Conservation (phyloP, 2,888 invertebrate species). For the Priapulus caudatus region DNA sequence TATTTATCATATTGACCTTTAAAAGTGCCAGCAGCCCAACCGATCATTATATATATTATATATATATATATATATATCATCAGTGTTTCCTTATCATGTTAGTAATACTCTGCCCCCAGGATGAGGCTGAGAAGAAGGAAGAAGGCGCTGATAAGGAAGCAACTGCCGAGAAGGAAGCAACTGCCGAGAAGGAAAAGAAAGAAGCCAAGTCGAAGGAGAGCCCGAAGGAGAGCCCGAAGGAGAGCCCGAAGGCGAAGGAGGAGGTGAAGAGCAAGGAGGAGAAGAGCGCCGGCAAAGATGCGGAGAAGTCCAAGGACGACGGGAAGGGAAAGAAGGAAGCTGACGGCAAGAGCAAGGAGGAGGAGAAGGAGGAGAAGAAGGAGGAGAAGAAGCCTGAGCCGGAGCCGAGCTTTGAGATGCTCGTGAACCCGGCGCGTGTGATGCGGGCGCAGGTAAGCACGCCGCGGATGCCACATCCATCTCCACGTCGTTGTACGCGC, state of each 20-base stretch:
- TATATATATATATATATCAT: no score
- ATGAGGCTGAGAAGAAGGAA: slow-evolving; percentile 37
- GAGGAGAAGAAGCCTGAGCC: slow-evolving; percentile 44
- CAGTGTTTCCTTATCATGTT: no score
- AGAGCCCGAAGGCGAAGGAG: no score
- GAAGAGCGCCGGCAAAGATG: slow-evolving; percentile 27
- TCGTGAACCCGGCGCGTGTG: slow-evolving; percentile 86
- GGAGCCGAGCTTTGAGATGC: slow-evolving; percentile 77
- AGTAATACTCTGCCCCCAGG: no score
- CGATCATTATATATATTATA: no score
- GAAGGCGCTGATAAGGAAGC: slow-evolving; percentile 38
- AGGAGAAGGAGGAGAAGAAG: slow-evolving; percentile 41
- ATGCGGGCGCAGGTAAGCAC: slow-evolving; percentile 65
- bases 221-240: no score
- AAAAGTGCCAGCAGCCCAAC: no score
- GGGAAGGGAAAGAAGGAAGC: slow-evolving; percentile 6
- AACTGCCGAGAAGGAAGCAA: slow-evolving; percentile 35
- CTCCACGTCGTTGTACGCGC: slow-evolving; percentile 7
- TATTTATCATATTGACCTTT: no score
- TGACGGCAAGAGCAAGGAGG: slow-evolving; percentile 26
- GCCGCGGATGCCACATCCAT: background rate
- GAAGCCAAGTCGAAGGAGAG: slow-evolving; percentile 16
- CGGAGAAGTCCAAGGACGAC: background rate
- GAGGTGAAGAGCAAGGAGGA: slow-evolving; percentile 42
- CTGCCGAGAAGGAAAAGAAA: slow-evolving; percentile 39